These are phyloP conservation scores for Coreius guichenoti DNA, from an alignment of 2,797 vertebrate species.

Conservation along the genomic window DNA sequence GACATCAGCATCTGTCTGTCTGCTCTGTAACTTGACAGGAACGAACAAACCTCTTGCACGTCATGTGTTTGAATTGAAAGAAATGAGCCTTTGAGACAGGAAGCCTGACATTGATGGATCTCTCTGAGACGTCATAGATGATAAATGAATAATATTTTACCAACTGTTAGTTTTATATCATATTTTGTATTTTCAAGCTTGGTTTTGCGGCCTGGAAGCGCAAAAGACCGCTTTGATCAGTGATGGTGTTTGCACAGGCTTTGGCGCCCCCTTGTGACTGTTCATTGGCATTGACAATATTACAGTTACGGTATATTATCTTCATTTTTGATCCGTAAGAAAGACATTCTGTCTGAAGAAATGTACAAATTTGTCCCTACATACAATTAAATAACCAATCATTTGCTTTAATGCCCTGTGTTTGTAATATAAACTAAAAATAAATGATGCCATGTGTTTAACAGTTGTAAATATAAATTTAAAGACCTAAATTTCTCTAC, in stretches of 20 bases:
- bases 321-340: background rate
- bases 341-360: background rate
- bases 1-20: too few species aligned
- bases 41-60: too few species aligned
- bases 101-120: background rate
- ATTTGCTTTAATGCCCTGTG: background rate
- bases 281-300: background rate
- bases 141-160: background rate
- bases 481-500: background rate
- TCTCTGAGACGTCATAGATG: background rate
- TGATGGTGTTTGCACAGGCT: background rate
- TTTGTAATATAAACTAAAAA: background rate
- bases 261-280: conserved; percentile 12
- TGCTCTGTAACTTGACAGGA: too few species aligned
- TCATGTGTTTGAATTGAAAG: background rate
- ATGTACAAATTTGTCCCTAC: background rate
- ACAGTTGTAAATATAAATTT: background rate
- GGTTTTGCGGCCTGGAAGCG: background rate
- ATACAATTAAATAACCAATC: background rate
- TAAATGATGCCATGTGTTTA: background rate
- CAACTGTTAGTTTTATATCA: background rate
- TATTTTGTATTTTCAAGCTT: background rate
- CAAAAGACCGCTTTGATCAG: too few species aligned
- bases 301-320: background rate
- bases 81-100: background rate